phyloP scores from a whole-genome alignment of 2,113 vertebrate species.

The Coptodon rendalli region DNA sequence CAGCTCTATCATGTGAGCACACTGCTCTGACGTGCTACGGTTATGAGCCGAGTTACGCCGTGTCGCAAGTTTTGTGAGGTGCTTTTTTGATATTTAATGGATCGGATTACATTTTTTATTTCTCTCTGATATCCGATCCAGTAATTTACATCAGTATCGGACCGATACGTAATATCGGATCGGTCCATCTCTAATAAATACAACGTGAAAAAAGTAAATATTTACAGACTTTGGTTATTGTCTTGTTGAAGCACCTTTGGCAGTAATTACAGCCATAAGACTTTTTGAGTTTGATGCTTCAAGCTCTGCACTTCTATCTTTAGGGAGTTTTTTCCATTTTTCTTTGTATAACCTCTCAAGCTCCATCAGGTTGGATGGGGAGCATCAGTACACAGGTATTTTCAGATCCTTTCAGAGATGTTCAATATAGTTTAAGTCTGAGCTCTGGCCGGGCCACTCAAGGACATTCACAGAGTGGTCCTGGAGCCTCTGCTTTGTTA shows the following conservation, averaged over 20 bases:
- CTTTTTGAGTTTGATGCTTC: background rate
- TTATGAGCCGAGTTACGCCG: too few relatives aligned
- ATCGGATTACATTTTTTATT: too few relatives aligned
- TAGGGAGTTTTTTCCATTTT: fast-evolving
- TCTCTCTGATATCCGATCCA: too few relatives aligned
- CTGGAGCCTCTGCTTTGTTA: background rate
- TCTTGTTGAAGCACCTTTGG: background rate
- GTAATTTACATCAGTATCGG: too few relatives aligned
- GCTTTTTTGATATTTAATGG: too few relatives aligned
- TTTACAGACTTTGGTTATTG: background rate
- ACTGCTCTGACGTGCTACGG: too few relatives aligned
- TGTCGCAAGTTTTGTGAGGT: too few relatives aligned
- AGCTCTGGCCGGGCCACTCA: background rate
- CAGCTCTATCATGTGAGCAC: too few relatives aligned
- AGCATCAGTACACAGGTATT: background rate
- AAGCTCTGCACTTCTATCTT: background rate
- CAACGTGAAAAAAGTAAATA: background rate
- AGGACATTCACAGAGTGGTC: background rate
- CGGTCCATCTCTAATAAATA: background rate
- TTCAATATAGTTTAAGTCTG: background rate
- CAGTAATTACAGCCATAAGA: background rate
- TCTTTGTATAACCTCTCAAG: background rate
- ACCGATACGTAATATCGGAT: too few relatives aligned
- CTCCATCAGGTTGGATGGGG: background rate
- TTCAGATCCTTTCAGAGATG: background rate